Evolutionary conservation across 2,113 vertebrate genomes (phyloP).

Genomic region (Sciurus niger): DNA sequence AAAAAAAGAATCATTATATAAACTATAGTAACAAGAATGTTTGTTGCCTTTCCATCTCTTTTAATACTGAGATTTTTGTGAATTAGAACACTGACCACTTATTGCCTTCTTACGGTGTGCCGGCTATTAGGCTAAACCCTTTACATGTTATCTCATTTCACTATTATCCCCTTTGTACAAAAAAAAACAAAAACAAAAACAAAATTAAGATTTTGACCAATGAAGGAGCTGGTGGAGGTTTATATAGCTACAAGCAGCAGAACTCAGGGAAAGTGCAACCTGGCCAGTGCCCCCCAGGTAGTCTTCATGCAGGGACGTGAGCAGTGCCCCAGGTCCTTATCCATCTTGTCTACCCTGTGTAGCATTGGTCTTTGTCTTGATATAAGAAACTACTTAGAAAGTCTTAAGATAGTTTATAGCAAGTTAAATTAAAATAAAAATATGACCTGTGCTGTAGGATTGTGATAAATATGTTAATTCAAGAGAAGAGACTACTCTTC

Average conservation of each 20-base stretch:
- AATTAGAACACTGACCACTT: conserved; percentile 6
- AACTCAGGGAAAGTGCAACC: neutral
- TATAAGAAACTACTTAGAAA: neutral
- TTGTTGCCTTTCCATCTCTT: neutral
- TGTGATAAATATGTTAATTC: neutral
- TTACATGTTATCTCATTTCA: conserved; percentile 20
- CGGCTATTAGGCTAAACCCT: conserved; percentile 7
- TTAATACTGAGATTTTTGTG: conserved; percentile 20
- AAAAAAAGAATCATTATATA: neutral
- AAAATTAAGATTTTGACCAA: neutral
- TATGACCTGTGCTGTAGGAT: neutral
- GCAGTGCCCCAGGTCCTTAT: neutral
- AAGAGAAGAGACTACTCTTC: neutral
- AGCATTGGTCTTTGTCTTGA: neutral
- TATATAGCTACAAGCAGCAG: neutral
- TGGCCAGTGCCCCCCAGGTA: neutral
- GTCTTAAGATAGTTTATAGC: neutral
- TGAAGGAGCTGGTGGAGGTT: neutral
- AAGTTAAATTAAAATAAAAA: neutral
- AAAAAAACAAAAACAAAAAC: neutral
- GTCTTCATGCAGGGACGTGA: neutral
- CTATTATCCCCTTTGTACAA: neutral
- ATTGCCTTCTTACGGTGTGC: neutral
- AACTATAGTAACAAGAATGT: neutral
- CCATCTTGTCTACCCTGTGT: neutral